phyloP scores from a whole-genome alignment of 2,797 vertebrate species.

The Fundulus diaphanus region DNA sequence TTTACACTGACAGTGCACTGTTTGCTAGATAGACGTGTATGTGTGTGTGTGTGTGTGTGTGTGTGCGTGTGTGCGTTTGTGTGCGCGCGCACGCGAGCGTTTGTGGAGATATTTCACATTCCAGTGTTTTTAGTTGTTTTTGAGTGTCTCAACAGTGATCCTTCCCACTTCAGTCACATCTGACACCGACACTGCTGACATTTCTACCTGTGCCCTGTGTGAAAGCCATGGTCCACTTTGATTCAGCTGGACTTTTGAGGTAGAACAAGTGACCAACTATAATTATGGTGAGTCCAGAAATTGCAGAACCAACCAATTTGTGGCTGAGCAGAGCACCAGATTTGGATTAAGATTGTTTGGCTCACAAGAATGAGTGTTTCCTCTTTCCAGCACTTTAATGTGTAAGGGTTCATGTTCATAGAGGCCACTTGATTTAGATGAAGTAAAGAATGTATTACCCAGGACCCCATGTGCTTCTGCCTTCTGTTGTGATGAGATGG shows the following conservation, averaged over 20 bases:
- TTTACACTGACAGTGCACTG: too few relatives aligned
- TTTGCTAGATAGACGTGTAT: too few relatives aligned
- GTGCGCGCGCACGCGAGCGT: too few relatives aligned
- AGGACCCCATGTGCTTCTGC: neutral
- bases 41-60: too few relatives aligned
- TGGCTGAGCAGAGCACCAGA: neutral
- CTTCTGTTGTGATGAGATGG: neutral
- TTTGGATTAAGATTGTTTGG: conserved; percentile 1
- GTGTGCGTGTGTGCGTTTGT: too few relatives aligned
- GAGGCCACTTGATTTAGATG: neutral
- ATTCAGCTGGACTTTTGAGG: neutral
- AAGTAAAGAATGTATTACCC: neutral
- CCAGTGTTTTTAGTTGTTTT: too few relatives aligned
- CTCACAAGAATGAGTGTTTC: neutral
- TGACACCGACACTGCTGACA: neutral
- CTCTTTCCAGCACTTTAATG: neutral
- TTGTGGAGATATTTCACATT: too few relatives aligned
- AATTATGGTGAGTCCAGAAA: neutral
- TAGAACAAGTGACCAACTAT: neutral
- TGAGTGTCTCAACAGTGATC: neutral
- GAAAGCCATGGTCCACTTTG: neutral
- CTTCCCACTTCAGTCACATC: neutral
- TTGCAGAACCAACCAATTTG: neutral
- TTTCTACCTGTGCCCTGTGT: neutral
- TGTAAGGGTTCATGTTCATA: neutral